Conservation (phyloP, 2,113 vertebrate genomes). For the Gambusia affinis region DNA sequence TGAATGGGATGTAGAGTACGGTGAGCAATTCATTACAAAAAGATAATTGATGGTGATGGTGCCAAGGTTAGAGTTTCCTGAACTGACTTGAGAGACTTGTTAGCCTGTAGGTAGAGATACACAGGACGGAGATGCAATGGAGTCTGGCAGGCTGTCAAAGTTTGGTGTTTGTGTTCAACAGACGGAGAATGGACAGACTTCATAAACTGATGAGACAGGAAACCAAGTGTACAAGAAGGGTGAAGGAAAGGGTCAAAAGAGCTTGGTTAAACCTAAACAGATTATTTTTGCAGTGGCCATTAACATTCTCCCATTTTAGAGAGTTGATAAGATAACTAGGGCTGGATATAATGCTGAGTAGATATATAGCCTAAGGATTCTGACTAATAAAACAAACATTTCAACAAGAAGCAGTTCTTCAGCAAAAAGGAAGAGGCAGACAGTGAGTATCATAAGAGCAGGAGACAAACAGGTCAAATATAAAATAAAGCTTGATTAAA, state of each 20-base stretch:
- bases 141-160: slow-evolving; percentile 14
- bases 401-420: not conserved
- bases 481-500: too few relatives aligned
- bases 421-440: not conserved
- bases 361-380: not conserved
- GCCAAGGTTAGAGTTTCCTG: slow-evolving; percentile 3
- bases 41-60: slow-evolving; percentile 5
- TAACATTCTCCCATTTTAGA: not conserved
- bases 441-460: too few relatives aligned
- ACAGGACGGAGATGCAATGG: not conserved
- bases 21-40: not conserved
- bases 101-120: slow-evolving; percentile 12
- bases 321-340: too few relatives aligned
- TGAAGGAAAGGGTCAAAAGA: not conserved
- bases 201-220: slow-evolving; percentile 10
- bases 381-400: not conserved
- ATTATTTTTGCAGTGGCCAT: not conserved
- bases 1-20: not conserved
- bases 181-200: not conserved
- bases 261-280: not conserved
- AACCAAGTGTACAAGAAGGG: not conserved
- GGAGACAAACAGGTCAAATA: too few relatives aligned
- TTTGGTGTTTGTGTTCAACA: not conserved
- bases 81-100: slow-evolving; percentile 14
- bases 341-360: too few relatives aligned